A percentile compares a stretch with the other conserved stretches of the same genome.
Conservation (phyloP, 2,888 invertebrate species). For the Merodon equestris region DNA sequence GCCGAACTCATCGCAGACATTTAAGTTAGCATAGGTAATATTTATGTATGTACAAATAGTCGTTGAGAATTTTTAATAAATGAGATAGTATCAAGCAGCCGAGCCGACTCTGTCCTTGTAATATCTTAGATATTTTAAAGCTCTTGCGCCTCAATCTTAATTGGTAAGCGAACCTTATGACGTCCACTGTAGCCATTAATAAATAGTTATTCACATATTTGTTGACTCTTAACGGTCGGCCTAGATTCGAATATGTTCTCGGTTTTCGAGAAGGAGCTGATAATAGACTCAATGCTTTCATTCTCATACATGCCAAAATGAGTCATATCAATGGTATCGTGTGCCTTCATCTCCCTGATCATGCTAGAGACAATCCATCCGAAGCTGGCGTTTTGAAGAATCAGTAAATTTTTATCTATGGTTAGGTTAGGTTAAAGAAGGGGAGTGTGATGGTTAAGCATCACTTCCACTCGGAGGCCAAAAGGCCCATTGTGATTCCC, state of each 20-base stretch:
- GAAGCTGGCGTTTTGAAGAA: background rate
- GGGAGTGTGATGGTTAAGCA: too few relatives aligned
- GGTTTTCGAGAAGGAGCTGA: background rate
- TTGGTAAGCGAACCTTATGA: slow-evolving; percentile 3
- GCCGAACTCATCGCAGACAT: too few relatives aligned
- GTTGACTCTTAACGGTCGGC: too few relatives aligned
- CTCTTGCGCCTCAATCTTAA: background rate
- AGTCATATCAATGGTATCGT: background rate
- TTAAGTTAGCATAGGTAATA: too few relatives aligned
- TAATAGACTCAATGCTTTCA: background rate
- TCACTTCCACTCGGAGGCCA: too few relatives aligned
- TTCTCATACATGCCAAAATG: too few relatives aligned
- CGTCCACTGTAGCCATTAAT: background rate
- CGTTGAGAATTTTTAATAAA: too few relatives aligned
- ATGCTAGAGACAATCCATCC: background rate
- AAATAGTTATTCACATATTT: background rate
- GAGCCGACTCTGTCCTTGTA: background rate
- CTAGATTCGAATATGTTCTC: background rate
- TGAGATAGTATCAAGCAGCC: too few relatives aligned
- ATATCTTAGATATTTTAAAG: background rate
- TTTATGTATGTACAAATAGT: too few relatives aligned
- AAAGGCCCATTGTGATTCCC: too few relatives aligned
- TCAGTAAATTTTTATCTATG: too few relatives aligned
- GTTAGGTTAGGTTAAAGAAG: too few relatives aligned
- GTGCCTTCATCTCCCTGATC: background rate